Percentiles rank a stretch among this genome's conserved stretches.
These are phyloP conservation scores for Danio tinwini DNA, from an alignment of 2,797 vertebrate species.

Conservation along the genomic window DNA sequence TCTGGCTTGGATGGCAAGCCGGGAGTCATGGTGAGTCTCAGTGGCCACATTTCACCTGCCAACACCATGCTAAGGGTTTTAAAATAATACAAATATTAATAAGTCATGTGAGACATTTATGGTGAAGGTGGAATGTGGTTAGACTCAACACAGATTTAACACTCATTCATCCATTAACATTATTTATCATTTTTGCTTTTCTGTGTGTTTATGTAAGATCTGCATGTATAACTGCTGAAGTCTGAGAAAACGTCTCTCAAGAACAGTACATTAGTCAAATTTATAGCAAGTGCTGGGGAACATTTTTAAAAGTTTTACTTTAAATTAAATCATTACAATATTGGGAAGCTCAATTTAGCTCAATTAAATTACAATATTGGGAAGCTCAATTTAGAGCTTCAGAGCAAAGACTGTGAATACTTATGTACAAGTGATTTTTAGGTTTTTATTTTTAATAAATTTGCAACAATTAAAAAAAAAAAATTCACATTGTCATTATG, in stretches of 20 bases:
- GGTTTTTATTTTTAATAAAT: no score
- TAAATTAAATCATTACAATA: background rate
- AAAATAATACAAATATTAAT: background rate
- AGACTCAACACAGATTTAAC: constrained; percentile 75
- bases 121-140: constrained; percentile 23
- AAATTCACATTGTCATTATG: no score
- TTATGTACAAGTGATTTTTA: no score
- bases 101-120: constrained; percentile 25
- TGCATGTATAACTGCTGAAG: constrained; percentile 64
- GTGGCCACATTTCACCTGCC: constrained; percentile 75
- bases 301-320: background rate
- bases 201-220: constrained; percentile 61
- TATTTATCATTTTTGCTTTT: constrained; percentile 62
- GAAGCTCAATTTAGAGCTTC: no score
- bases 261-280: background rate
- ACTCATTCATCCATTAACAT: constrained; percentile 81
- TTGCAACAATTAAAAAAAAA: no score
- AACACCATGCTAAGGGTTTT: constrained; percentile 44
- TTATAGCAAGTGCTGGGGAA: no score
- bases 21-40: constrained; percentile 96
- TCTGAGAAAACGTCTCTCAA: background rate
- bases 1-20: constrained; percentile 99
- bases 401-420: no score
- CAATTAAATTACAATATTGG: no score
- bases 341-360: no score